These are phyloP conservation scores for Ectropis grisescens DNA, from an alignment of 1,140 invertebrate genomes.

Conservation along the genomic window DNA sequence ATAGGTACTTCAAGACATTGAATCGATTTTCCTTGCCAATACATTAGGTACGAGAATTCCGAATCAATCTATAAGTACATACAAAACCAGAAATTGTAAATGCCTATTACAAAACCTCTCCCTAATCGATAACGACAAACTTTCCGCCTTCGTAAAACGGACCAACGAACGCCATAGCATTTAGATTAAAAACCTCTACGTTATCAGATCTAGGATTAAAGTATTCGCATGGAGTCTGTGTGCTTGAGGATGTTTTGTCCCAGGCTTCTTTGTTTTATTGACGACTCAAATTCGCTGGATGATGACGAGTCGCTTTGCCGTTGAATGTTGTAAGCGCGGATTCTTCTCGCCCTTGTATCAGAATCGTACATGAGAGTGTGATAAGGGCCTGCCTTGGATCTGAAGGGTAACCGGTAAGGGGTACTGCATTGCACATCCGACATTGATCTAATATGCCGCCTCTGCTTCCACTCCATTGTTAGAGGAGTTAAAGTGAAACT, in stretches of 20 bases:
- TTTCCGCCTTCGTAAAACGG: too few relatives aligned
- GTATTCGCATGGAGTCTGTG: slow-evolving; percentile 53
- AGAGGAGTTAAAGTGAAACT: slow-evolving; percentile 34
- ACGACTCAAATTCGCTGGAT: slow-evolving; percentile 45
- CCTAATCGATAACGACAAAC: too few relatives aligned
- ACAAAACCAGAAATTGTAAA: too few relatives aligned
- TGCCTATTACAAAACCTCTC: too few relatives aligned
- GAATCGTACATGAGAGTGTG: slow-evolving; percentile 52
- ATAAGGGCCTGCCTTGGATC: slow-evolving; percentile 34
- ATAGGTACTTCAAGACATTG: too few relatives aligned
- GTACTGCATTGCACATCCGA: slow-evolving; percentile 59
- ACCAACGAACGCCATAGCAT: too few relatives aligned
- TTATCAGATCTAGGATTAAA: too few relatives aligned
- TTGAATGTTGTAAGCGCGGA: slow-evolving; percentile 26
- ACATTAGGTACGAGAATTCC: too few relatives aligned
- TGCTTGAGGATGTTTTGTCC: slow-evolving; percentile 52
- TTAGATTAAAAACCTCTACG: too few relatives aligned
- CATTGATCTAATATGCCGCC: slow-evolving; percentile 58
- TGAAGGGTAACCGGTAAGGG: slow-evolving; percentile 41
- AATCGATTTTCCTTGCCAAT: too few relatives aligned
- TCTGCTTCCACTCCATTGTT: slow-evolving; percentile 47
- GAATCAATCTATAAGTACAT: too few relatives aligned
- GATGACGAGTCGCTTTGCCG: slow-evolving; percentile 41
- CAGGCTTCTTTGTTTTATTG: slow-evolving; percentile 32
- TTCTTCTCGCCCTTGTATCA: slow-evolving; percentile 40